These are phyloP conservation scores for Ooceraea biroi DNA, from an alignment of 1,140 invertebrate species.

Conservation along the genomic window DNA sequence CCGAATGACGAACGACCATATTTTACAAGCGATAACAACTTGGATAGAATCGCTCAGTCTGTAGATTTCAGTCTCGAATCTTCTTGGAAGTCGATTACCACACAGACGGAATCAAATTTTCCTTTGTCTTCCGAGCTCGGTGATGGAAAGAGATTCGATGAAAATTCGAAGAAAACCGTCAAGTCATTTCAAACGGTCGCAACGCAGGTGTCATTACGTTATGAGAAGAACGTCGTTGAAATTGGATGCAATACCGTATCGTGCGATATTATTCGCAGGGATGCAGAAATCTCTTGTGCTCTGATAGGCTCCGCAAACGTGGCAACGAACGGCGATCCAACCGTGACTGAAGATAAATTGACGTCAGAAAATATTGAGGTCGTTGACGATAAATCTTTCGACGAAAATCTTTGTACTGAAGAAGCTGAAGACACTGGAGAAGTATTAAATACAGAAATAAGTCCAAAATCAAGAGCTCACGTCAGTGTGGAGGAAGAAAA, in stretches of 20 bases:
- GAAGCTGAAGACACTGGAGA: background rate
- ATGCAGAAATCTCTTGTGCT: constrained; percentile 5
- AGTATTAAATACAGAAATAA: background rate
- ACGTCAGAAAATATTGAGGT: background rate
- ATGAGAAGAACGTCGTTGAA: background rate
- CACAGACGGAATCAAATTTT: background rate
- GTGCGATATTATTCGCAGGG: background rate
- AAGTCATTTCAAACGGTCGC: background rate
- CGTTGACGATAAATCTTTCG: background rate
- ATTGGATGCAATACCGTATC: constrained; percentile 16
- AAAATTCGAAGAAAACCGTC: background rate
- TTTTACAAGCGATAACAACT: background rate
- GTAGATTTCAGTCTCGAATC: no score
- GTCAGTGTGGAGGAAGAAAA: background rate
- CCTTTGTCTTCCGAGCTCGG: background rate
- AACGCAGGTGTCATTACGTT: background rate
- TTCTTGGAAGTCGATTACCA: background rate
- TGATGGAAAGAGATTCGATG: background rate
- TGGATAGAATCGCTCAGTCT: background rate
- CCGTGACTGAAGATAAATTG: background rate
- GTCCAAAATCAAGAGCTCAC: constrained; percentile 9
- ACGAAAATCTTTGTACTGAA: background rate
- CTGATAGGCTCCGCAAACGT: background rate
- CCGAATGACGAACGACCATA: background rate
- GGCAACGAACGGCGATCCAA: background rate